Conservation (phyloP, 2,888 invertebrate species). For the Amiota communis region DNA sequence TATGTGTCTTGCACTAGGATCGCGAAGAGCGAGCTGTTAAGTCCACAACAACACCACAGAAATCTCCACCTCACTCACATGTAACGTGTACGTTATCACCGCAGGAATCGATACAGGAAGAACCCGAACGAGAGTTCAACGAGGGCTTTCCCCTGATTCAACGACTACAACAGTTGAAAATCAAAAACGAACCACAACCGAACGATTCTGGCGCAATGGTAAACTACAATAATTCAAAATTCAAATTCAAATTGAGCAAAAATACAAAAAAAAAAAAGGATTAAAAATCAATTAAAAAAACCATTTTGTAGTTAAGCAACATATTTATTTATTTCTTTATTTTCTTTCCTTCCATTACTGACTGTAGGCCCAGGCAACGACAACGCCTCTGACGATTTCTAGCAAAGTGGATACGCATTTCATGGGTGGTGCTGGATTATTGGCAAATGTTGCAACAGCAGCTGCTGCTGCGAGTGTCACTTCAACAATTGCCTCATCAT, state of each 20-base stretch:
- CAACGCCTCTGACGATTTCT: constrained; percentile 52
- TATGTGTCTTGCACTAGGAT: constrained; percentile 74
- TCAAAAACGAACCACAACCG: constrained; percentile 80
- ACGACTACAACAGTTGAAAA: constrained; percentile 82
- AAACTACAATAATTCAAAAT: constrained; percentile 42
- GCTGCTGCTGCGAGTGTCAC: background rate
- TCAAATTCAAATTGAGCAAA: background rate
- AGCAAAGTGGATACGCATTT: constrained; percentile 56
- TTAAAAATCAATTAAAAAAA: background rate
- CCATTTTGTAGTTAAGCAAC: background rate
- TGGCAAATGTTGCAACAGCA: constrained; percentile 8
- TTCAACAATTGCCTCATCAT: background rate
- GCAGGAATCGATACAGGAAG: constrained; percentile 74
- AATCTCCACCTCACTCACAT: constrained; percentile 77
- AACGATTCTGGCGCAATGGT: constrained; percentile 68
- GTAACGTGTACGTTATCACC: constrained; percentile 77
- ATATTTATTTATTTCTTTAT: background rate
- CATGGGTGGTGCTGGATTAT: background rate
- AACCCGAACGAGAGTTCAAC: constrained; percentile 77
- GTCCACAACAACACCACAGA: constrained; percentile 70
- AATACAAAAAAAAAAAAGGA: background rate
- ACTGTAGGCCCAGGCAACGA: constrained; percentile 41
- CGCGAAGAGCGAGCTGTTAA: constrained; percentile 76
- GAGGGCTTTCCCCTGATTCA: constrained; percentile 84
- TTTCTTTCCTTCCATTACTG: background rate